A percentile compares a stretch with the other conserved stretches of the same genome.
phyloP scores from a whole-genome alignment of 2,797 vertebrate species.

The Tokudaia muenninki region DNA sequence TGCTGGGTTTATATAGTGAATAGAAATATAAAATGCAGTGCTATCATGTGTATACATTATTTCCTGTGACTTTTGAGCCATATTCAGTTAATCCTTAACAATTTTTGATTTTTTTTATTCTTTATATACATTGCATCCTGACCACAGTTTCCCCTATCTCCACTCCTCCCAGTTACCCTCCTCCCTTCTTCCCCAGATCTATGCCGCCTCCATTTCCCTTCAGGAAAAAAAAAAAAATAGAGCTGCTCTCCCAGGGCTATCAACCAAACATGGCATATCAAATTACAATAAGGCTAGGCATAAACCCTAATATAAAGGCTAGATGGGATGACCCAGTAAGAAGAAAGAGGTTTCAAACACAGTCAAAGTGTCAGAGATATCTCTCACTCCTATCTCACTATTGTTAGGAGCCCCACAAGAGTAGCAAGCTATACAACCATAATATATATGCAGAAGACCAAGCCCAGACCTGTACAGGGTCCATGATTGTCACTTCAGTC shows the following conservation, averaged over 20 bases:
- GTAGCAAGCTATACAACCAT: neutral
- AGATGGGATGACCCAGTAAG: neutral
- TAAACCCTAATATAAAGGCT: neutral
- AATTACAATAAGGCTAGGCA: neutral
- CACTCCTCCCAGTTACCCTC: neutral
- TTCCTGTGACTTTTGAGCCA: neutral
- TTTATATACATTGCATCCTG: neutral
- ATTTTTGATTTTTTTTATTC: neutral
- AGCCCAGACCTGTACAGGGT: neutral
- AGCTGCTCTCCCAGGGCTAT: neutral
- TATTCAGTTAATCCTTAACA: neutral
- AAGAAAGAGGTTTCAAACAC: neutral
- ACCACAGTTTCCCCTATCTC: neutral
- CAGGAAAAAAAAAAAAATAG: neutral
- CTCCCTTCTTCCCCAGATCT: neutral
- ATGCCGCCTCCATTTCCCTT: neutral
- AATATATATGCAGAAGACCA: neutral
- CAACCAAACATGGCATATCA: neutral
- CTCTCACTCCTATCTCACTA: no score
- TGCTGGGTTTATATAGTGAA: neutral
- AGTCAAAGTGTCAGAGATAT: neutral
- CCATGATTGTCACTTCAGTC: neutral
- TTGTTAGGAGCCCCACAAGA: neutral
- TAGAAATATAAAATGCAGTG: neutral
- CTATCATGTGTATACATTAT: neutral